Conservation (phyloP, 1,140 invertebrate genomes). For the Solenopsis fugax region DNA sequence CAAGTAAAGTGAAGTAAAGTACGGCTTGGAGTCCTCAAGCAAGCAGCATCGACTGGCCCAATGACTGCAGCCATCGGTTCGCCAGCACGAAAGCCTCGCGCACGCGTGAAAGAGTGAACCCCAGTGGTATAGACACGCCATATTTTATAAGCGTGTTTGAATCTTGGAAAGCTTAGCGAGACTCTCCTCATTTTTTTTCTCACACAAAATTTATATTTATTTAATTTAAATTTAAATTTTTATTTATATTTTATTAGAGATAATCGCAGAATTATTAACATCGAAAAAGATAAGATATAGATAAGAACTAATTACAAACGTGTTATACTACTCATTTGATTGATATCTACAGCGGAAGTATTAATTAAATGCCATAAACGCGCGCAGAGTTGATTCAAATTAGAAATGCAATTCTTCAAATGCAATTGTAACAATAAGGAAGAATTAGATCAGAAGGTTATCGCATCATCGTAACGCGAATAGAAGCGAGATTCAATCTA, state of each 20-base stretch:
- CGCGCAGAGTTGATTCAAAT: background rate
- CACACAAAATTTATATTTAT: background rate
- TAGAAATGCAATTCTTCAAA: background rate
- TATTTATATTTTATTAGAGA: too few relatives aligned
- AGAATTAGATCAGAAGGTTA: conserved; percentile 28
- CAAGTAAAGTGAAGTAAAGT: background rate
- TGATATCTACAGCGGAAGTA: background rate
- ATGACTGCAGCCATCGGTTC: conserved; percentile 22
- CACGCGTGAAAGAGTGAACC: conserved; percentile 67
- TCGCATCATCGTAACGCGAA: conserved; percentile 1
- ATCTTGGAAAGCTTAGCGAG: background rate
- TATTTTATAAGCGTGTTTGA: background rate
- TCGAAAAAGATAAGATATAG: background rate
- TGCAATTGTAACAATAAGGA: background rate
- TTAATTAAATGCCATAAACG: background rate
- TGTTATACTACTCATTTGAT: background rate
- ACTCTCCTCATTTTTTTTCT: background rate
- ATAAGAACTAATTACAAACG: conserved; percentile 2
- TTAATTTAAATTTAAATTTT: too few relatives aligned
- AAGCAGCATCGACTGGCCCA: conserved; percentile 23
- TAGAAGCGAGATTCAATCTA: conserved; percentile 1
- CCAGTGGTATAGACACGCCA: background rate
- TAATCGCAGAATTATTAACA: conserved; percentile 4
- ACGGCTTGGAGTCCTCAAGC: conserved; percentile 2
- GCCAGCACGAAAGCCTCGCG: conserved; percentile 27